phyloP scores from a whole-genome alignment of 92 coral and sea anemone species.

The Siderastrea radians region DNA sequence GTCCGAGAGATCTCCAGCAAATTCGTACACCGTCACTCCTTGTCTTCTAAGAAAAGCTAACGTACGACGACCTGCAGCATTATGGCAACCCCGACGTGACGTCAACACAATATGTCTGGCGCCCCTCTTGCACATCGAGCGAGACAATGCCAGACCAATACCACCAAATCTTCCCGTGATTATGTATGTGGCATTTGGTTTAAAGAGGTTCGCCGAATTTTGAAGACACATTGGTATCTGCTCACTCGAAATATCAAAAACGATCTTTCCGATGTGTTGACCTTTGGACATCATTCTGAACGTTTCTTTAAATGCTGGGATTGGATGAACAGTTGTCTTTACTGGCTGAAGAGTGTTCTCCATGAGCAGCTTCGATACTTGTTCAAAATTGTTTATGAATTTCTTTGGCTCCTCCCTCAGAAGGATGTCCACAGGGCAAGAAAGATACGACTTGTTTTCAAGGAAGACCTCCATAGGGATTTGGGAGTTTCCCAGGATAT shows the following conservation, averaged over 20 bases:
- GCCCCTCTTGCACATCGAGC: slow-evolving; percentile 65
- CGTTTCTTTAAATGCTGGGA: slow-evolving; percentile 8
- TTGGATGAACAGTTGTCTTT: not conserved
- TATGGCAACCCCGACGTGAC: slow-evolving; percentile 52
- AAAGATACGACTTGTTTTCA: no score
- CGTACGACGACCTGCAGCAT: slow-evolving; percentile 49
- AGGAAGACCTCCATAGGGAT: not conserved
- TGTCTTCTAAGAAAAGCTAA: slow-evolving; percentile 43
- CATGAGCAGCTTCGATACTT: not conserved
- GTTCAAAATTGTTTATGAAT: not conserved
- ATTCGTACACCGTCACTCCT: slow-evolving; percentile 45
- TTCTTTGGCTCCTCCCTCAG: not conserved
- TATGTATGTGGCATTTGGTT: slow-evolving; percentile 52
- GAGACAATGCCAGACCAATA: slow-evolving; percentile 64
- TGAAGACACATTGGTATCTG: not conserved
- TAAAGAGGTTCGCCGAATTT: not conserved
- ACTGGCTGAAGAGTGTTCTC: not conserved
- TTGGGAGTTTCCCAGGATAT: not conserved
- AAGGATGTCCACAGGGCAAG: not conserved
- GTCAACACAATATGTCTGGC: slow-evolving; percentile 55
- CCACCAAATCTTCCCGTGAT: slow-evolving; percentile 75
- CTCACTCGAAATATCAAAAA: slow-evolving; percentile 1
- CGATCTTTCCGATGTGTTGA: not conserved
- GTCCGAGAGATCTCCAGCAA: slow-evolving; percentile 57
- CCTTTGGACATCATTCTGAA: no score